Percentiles rank a stretch among this genome's conserved stretches.
phyloP scores from a whole-genome alignment of 2,113 vertebrate genomes.

The Macroglossus sobrinus region DNA sequence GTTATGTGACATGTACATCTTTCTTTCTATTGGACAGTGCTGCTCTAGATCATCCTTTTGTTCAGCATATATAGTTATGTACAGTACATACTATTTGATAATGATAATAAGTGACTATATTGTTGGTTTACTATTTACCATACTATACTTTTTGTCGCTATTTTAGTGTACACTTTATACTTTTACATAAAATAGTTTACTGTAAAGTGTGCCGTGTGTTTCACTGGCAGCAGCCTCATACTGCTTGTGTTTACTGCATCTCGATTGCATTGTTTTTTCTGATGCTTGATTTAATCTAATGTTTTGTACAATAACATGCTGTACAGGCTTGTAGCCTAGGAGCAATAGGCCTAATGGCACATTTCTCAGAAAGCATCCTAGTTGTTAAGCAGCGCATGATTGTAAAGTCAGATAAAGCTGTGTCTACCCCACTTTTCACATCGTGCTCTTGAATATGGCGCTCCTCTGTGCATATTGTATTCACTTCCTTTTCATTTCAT shows the following conservation, averaged over 20 bases:
- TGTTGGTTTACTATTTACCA: not conserved
- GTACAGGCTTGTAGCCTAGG: not conserved
- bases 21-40: not conserved
- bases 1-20: not conserved
- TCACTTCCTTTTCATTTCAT: not conserved
- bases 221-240: not conserved
- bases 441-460: not conserved
- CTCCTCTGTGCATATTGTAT: not conserved
- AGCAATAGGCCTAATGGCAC: not conserved
- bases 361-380: not conserved
- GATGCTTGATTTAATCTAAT: not conserved
- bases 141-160: not conserved
- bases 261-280: not conserved
- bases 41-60: not conserved
- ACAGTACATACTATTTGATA: not conserved
- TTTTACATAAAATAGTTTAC: not conserved
- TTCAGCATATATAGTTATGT: not conserved
- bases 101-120: not conserved
- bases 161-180: not conserved
- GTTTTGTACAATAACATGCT: not conserved
- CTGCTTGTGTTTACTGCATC: not conserved
- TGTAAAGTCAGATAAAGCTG: not conserved
- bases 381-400: too few species aligned
- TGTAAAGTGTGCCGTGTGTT: not conserved
- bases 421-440: rapidly evolving